Evolutionary conservation across 2,888 invertebrate species (phyloP).

Genomic region (Ichneumon xanthorius): DNA sequence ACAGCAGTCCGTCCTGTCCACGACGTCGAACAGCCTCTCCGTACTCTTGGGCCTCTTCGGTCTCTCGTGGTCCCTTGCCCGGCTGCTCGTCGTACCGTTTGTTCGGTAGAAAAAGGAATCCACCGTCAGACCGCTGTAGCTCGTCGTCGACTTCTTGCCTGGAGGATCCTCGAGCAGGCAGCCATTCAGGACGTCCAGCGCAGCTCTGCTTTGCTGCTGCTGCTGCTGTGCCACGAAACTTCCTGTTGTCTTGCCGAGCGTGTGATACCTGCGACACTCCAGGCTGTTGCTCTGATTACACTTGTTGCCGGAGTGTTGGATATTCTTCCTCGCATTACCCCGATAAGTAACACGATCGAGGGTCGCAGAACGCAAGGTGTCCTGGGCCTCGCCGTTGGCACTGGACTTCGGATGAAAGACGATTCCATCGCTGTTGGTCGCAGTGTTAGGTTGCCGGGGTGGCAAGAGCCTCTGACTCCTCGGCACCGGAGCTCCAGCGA

Average conservation of each 20-base stretch:
- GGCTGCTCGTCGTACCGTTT: slow-evolving; percentile 76
- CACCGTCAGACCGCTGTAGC: slow-evolving; percentile 67
- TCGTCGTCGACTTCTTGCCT: slow-evolving; percentile 70
- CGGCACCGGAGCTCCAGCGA: slow-evolving; percentile 73
- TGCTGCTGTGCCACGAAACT: slow-evolving; percentile 61
- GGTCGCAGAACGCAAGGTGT: slow-evolving; percentile 78
- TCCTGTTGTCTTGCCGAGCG: slow-evolving; percentile 75
- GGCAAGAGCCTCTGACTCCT: slow-evolving; percentile 78
- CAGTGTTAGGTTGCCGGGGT: slow-evolving; percentile 66
- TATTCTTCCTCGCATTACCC: slow-evolving; percentile 76
- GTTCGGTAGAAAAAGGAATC: slow-evolving; percentile 77
- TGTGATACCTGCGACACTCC: slow-evolving; percentile 80
- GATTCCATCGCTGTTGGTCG: slow-evolving; percentile 12
- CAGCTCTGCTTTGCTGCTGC: slow-evolving; percentile 65
- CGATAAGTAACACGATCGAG: slow-evolving; percentile 81
- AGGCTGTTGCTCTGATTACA: slow-evolving; percentile 76
- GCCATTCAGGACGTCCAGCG: slow-evolving; percentile 73
- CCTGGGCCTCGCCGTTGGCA: slow-evolving; percentile 73
- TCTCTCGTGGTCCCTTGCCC: slow-evolving; percentile 70
- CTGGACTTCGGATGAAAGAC: slow-evolving; percentile 50
- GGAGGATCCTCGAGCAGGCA: slow-evolving; percentile 72
- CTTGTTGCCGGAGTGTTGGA: slow-evolving; percentile 74
- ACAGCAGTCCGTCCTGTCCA: slow-evolving; percentile 73
- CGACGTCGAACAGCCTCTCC: slow-evolving; percentile 79
- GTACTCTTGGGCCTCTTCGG: slow-evolving; percentile 81